Evolutionary conservation across 2,113 vertebrate genomes (phyloP), one percentile per base, ranked within the genome.

Genomic region (Otis tarda): DNA sequence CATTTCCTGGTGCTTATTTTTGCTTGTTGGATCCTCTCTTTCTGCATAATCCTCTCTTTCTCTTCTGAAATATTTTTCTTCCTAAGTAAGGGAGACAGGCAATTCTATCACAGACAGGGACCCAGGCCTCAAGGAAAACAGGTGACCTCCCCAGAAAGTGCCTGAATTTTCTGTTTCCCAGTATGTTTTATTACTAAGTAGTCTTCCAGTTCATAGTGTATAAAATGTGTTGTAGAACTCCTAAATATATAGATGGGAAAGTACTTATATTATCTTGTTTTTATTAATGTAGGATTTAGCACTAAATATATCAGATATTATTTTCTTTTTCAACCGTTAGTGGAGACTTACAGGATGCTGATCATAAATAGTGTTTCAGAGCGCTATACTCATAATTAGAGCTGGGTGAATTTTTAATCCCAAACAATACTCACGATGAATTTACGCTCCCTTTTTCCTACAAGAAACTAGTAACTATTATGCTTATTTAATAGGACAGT

Each of bases 151-250:
- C 39, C 23, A 69, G 49, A 43, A 73, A 74, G 5, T 57, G 24
- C 21, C 23, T 80, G 56, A 65, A 73, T 76, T 89, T 91, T 56
- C 45, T 50, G 5, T 15, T 57, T 37, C 37, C n/a, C 16, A 43
- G 14, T 33, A 31, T 6, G 17, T 74, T 93, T 83, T 41, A n/a
- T 53, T 45, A 23, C 24, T 57, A 81, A n/a, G 19, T 14, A 31
- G 22, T n/a, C 13, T 85, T 47, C 61, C 47, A 45, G 9, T 55
- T 81, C 25, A 28, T n/a, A 0, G 0, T 67, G n/a, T 47, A 45
- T 41, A 41, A 92, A 67, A 77, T 20, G 28, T 10, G 70, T 33
- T 59, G 27, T 31, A 63, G 13, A 41, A 23, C 9, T 89, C 31
- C 37, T 35, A 63, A 69, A 67, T 0, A 60, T 16, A 31, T 41